A percentile compares a stretch with the other conserved stretches of the same genome.
phyloP scores from a whole-genome alignment of 2,888 invertebrate genomes.

The Dioctria linearis region DNA sequence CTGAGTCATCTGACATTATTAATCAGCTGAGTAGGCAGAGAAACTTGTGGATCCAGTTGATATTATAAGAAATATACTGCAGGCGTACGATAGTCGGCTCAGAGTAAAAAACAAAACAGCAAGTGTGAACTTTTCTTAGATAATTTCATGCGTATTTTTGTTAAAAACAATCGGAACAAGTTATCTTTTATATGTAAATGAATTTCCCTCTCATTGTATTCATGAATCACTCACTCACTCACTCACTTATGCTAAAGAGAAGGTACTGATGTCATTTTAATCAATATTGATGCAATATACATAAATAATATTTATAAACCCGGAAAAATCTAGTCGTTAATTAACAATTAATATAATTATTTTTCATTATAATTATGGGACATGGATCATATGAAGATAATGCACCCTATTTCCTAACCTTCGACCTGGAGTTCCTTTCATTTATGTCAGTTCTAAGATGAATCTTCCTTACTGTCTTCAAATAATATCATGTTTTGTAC shows the following conservation, averaged over 20 bases:
- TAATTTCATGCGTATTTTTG: slow-evolving; percentile 29
- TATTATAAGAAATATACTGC: background rate
- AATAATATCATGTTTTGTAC: too few relatives aligned
- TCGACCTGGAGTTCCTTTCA: too few relatives aligned
- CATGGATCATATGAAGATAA: too few relatives aligned
- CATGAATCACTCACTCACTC: background rate
- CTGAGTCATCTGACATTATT: slow-evolving; percentile 42
- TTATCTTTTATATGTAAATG: background rate
- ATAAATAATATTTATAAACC: too few relatives aligned
- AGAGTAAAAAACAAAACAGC: background rate
- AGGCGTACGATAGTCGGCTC: background rate
- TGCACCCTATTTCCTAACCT: too few relatives aligned
- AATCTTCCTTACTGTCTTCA: too few relatives aligned
- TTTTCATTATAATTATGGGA: too few relatives aligned
- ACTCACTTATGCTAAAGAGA: background rate
- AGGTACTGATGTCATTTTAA: background rate
- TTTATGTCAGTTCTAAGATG: too few relatives aligned
- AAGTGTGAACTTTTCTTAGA: background rate
- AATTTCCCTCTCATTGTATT: background rate
- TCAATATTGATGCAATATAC: too few relatives aligned
- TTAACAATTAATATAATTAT: too few relatives aligned
- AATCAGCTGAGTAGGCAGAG: slow-evolving; percentile 36
- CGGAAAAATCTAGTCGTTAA: too few relatives aligned
- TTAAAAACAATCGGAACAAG: background rate
- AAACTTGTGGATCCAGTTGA: slow-evolving; percentile 11